Percentiles rank a stretch among this genome's conserved stretches.
Evolutionary conservation across 2,888 invertebrate genomes (phyloP).

Genomic region (Agrilus biguttatus): DNA sequence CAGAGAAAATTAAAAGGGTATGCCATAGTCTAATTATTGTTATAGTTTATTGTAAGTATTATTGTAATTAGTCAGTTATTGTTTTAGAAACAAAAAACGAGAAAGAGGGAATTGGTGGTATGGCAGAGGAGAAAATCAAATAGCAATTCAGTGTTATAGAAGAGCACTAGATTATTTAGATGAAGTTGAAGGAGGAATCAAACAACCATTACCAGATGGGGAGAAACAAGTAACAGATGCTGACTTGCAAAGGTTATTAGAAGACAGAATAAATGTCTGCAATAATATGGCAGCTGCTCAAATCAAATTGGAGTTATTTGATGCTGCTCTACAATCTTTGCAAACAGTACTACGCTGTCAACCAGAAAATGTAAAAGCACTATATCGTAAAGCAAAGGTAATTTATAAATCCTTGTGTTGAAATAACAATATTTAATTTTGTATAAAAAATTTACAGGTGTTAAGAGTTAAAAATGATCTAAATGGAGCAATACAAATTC

Average conservation of each 20-base stretch:
- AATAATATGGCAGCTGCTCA: slow-evolving; percentile 91
- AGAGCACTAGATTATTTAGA: slow-evolving; percentile 72
- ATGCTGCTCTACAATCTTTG: slow-evolving; percentile 71
- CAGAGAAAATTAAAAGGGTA: slow-evolving; percentile 68
- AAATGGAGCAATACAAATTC: slow-evolving; percentile 49
- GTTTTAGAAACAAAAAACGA: slow-evolving; percentile 52
- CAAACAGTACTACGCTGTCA: slow-evolving; percentile 71
- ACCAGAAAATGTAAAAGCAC: slow-evolving; percentile 79
- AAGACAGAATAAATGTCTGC: slow-evolving; percentile 69
- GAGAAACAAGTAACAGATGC: slow-evolving; percentile 36
- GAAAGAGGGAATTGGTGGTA: slow-evolving; percentile 89
- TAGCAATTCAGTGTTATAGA: slow-evolving; percentile 77
- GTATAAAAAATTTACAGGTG: slow-evolving; percentile 33
- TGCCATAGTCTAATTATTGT: slow-evolving; percentile 8
- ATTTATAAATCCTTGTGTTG: neutral
- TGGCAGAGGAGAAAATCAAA: slow-evolving; percentile 60
- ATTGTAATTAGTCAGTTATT: neutral
- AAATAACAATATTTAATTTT: neutral
- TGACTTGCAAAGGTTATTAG: slow-evolving; percentile 51
- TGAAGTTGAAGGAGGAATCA: slow-evolving; percentile 51
- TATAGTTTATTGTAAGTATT: too few relatives aligned
- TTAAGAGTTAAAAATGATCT: slow-evolving; percentile 53
- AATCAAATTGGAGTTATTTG: slow-evolving; percentile 73
- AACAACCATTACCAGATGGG: slow-evolving; percentile 37
- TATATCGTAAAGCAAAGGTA: slow-evolving; percentile 72